A percentile compares a stretch with the other conserved stretches of the same genome.
These are phyloP conservation scores for Bostrychus sinensis DNA, from an alignment of 2,113 vertebrate genomes.

Conservation along the genomic window DNA sequence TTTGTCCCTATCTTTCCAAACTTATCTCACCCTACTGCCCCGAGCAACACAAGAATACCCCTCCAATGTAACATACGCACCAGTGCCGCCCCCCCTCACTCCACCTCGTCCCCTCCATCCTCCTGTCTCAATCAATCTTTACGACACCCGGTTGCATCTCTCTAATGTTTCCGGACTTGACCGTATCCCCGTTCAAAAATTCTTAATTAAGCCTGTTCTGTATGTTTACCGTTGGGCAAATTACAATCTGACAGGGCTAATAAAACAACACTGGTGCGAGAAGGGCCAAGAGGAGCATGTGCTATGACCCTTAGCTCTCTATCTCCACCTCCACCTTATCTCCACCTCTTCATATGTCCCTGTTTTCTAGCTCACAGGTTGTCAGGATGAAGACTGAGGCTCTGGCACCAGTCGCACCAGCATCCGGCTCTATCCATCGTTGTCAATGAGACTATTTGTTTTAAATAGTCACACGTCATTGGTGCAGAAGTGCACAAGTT, in stretches of 20 bases:
- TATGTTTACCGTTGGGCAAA: conserved; percentile 83
- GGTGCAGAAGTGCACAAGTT: conserved; percentile 12
- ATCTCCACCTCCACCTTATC: conserved; percentile 72
- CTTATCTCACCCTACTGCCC: conserved; percentile 78
- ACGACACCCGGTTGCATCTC: conserved; percentile 84
- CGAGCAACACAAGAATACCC: conserved; percentile 83
- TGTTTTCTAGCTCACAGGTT: conserved; percentile 74
- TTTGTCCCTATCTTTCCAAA: conserved; percentile 79
- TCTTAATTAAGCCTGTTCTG: conserved; percentile 83
- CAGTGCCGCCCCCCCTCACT: conserved; percentile 58
- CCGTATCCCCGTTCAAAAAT: conserved; percentile 82
- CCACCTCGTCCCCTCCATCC: conserved; percentile 72
- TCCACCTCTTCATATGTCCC: conserved; percentile 63
- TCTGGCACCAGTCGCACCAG: conserved; percentile 52
- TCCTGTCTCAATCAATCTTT: conserved; percentile 85
- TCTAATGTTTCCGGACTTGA: conserved; percentile 87
- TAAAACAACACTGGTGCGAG: conserved; percentile 76
- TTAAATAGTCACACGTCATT: conserved; percentile 54
- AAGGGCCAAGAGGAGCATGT: conserved; percentile 66
- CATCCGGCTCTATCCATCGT: conserved; percentile 42
- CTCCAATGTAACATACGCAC: conserved; percentile 68
- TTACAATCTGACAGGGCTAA: conserved; percentile 83
- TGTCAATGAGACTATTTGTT: conserved; percentile 54
- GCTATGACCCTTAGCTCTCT: conserved; percentile 66
- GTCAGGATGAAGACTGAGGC: conserved; percentile 51